Evolutionary conservation across 1,140 invertebrate genomes (phyloP).

Genomic region (Kradibia gibbosae): DNA sequence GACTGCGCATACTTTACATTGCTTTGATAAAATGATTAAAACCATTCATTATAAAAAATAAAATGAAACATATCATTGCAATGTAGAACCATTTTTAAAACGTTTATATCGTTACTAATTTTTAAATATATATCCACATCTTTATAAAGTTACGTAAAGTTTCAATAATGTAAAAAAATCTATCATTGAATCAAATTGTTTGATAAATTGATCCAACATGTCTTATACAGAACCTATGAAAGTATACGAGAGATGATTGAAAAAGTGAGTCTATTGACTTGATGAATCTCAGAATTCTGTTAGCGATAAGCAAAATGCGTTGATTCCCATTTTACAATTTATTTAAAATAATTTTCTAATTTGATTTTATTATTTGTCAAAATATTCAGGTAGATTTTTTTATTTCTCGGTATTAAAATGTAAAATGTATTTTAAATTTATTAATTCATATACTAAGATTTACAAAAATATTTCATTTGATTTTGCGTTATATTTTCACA

Average conservation of each 20-base stretch:
- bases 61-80: not conserved
- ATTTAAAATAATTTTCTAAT: not conserved
- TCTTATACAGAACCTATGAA: slow-evolving; percentile 63
- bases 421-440: too few relatives aligned
- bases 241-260: slow-evolving; percentile 63
- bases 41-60: not conserved
- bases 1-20: slow-evolving; percentile 32
- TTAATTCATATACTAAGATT: not conserved
- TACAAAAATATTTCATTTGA: not conserved
- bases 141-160: slow-evolving; percentile 36
- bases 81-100: not conserved
- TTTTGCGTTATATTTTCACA: slow-evolving; percentile 15
- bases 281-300: slow-evolving; percentile 44
- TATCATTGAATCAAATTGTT: slow-evolving; percentile 58
- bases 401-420: too few relatives aligned
- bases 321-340: slow-evolving; percentile 34
- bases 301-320: slow-evolving; percentile 39
- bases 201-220: slow-evolving; percentile 62
- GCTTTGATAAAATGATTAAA: not conserved
- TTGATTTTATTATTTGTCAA: not conserved
- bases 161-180: slow-evolving; percentile 45
- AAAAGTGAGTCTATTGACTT: slow-evolving; percentile 40
- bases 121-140: slow-evolving; percentile 16
- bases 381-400: too few relatives aligned
- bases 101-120: slow-evolving; percentile 4